phyloP scores from a whole-genome alignment of 2,888 invertebrate genomes.

The Mystacides longicornis region DNA sequence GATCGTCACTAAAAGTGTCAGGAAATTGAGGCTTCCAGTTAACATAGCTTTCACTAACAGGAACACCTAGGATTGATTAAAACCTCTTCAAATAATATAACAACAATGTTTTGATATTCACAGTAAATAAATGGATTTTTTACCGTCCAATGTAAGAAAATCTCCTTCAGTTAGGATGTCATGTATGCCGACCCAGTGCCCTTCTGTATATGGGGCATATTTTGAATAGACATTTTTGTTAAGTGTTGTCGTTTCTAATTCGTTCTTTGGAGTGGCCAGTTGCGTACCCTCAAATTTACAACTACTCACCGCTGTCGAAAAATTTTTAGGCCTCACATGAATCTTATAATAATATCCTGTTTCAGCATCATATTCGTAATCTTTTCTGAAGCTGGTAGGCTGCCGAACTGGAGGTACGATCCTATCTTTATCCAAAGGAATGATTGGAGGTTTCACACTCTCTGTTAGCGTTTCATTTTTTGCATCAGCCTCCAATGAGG shows the following conservation, averaged over 20 bases:
- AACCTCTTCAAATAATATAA: background rate
- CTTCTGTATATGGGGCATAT: background rate
- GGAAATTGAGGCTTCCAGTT: background rate
- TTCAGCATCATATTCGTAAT: background rate
- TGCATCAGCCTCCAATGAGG: no score
- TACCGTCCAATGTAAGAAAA: slow-evolving; percentile 15
- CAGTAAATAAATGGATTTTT: background rate
- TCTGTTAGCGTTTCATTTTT: no score
- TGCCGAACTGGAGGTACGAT: background rate
- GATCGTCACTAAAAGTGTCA: background rate
- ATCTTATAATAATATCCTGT: background rate
- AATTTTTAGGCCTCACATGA: background rate
- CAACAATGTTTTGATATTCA: background rate
- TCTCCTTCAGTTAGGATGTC: slow-evolving; percentile 17
- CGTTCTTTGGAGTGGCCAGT: slow-evolving; percentile 10
- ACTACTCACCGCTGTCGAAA: slow-evolving; percentile 5
- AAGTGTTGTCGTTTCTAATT: background rate
- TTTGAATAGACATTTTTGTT: background rate
- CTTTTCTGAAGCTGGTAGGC: background rate
- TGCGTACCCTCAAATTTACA: slow-evolving; percentile 15
- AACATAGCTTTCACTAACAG: background rate
- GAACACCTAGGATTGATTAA: no score
- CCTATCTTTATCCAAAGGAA: no score
- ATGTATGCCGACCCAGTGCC: slow-evolving; percentile 10
- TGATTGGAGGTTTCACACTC: no score